Base-by-base conservation (phyloP, 2,888 invertebrate genomes). In the Bedellia somnulentella region DNA sequence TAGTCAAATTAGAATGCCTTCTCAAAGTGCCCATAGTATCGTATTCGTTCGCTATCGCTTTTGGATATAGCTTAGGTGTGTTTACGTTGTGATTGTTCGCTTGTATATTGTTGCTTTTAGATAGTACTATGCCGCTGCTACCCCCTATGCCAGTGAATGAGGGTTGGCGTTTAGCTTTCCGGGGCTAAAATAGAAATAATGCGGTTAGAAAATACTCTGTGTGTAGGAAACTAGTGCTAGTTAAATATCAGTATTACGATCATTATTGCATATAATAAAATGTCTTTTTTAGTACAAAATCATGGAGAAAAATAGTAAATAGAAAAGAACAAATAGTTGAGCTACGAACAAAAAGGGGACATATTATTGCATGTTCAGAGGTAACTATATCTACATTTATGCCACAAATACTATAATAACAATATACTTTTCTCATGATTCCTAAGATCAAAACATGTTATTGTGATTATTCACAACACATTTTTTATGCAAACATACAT, bases 21-120 rank as follows among this genome's bases (percentile, higher is more conserved):
- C 87, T 82, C 22, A 89, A 57, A 0, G 89, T 89, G 10, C 87
- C 85, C 18, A 86, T 83, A 0, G 73, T 58, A 49, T 90, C 89
- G 48, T 87, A 89, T 40, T 91, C 90, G 36, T 87, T 87, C 27
- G 78, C 80, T 45, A 81, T 80, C 35, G 79, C 84, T 57, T 85
- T 89, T 17, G 81, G 82, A 50, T 85, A 87, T 31, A 81, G 64
- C 53, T 82, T 87, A 28, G 81, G 87, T 1, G 82, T 79, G 42
- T 78, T 80, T 42, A 84, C 82, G 49, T 82, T 81, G 45, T 82
- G 82, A 49, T 82, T 81, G 45, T 82, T 82, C 6, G 80, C 80
- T 43, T 82, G 82, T 1, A 70, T 62, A 16, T 81, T 62, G 39
- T 82, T 82, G 47, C 81, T 81, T 35, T 76, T 67, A 42, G 79